Evolutionary conservation across 2,113 vertebrate genomes (phyloP).

Genomic region (Hassar affinis): DNA sequence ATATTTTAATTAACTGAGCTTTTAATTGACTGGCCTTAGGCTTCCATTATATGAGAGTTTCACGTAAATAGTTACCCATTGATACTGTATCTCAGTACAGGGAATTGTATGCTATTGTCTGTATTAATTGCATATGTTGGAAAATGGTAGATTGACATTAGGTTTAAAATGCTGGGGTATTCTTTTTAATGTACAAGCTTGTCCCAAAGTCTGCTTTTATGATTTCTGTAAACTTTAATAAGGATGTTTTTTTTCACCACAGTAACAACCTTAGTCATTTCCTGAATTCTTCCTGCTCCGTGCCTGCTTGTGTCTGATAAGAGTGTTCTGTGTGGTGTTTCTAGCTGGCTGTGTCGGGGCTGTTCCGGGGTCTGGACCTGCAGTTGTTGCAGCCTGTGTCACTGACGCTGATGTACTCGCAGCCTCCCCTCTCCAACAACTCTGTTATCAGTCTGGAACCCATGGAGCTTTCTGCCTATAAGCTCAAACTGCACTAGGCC

Average conservation of each 20-base stretch:
- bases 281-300: not conserved
- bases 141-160: not conserved
- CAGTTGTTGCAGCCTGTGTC: constrained; percentile 86
- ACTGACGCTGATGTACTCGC: constrained; percentile 84
- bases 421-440: constrained; percentile 78
- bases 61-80: not conserved
- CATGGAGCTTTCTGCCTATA: constrained; percentile 92
- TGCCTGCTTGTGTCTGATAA: constrained; percentile 20
- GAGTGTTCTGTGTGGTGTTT: not conserved
- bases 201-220: not conserved
- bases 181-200: not conserved
- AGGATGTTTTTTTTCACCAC: no score
- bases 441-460: constrained; percentile 82
- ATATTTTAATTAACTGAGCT: not conserved
- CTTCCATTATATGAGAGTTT: not conserved
- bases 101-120: no score
- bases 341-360: constrained; percentile 79
- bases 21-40: not conserved
- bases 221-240: not conserved
- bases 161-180: not conserved
- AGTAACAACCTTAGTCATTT: not conserved
- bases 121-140: not conserved
- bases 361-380: constrained; percentile 86
- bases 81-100: not conserved
- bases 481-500: constrained; percentile 84